A percentile compares a stretch with the other conserved stretches of the same genome.
Evolutionary conservation across 2,888 invertebrate genomes (phyloP).

Genomic region (Aleiodes leptofemur): DNA sequence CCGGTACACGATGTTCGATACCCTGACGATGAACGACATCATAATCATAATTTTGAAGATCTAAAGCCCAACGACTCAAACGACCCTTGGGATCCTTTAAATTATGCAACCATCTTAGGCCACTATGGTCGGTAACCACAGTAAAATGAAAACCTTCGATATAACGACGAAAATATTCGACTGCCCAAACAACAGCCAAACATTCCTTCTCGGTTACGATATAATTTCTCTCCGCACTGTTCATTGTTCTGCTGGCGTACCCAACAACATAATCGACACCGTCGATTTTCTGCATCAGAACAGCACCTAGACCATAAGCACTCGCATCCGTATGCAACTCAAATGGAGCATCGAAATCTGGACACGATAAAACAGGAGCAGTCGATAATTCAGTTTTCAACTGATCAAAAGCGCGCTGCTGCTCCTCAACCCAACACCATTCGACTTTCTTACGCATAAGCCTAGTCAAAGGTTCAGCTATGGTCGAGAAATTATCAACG

Average conservation of each 20-base stretch:
- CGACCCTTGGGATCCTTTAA: conserved; percentile 53
- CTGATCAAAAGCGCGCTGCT: conserved; percentile 39
- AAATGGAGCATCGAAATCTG: conserved; percentile 51
- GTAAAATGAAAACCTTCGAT: conserved; percentile 46
- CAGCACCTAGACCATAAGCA: conserved; percentile 45
- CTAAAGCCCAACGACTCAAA: conserved; percentile 52
- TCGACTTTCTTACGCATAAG: conserved; percentile 44
- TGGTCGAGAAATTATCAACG: conserved; percentile 54
- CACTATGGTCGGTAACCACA: conserved; percentile 42
- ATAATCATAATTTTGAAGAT: conserved; percentile 50
- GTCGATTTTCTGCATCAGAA: conserved; percentile 52
- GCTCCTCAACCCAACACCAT: conserved; percentile 40
- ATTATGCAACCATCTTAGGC: conserved; percentile 54
- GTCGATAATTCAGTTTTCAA: conserved; percentile 36
- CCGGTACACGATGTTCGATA: conserved; percentile 19
- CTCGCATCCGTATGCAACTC: conserved; percentile 49
- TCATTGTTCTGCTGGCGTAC: conserved; percentile 40
- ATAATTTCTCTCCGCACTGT: neutral
- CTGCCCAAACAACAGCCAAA: conserved; percentile 6
- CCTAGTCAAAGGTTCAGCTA: conserved; percentile 46
- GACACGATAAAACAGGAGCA: conserved; percentile 50
- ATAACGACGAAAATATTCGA: conserved; percentile 11
- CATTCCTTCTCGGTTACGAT: conserved; percentile 11
- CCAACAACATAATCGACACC: conserved; percentile 48
- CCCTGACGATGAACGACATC: conserved; percentile 41